A percentile compares a stretch with the other conserved stretches of the same genome.
These are phyloP conservation scores for Calyptommatus sinebrachiatus DNA, from an alignment of 2,113 vertebrate genomes.

Conservation along the genomic window DNA sequence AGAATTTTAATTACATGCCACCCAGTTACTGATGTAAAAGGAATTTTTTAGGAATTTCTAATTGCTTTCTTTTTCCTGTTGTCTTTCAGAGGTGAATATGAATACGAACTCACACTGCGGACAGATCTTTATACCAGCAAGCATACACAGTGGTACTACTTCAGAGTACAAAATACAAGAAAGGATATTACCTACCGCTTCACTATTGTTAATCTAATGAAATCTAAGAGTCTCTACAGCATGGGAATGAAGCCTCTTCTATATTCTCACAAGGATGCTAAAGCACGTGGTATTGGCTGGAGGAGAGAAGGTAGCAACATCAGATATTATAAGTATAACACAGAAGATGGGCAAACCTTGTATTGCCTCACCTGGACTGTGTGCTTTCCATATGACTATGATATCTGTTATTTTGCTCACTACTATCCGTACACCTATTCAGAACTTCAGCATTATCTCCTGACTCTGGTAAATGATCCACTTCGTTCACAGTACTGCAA, in stretches of 20 bases:
- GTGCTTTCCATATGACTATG: conserved; percentile 78
- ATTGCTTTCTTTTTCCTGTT: conserved; percentile 1
- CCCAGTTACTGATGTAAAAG: neutral
- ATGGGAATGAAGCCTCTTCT: conserved; percentile 83
- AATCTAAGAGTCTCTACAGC: conserved; percentile 84
- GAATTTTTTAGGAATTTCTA: neutral
- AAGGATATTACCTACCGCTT: conserved; percentile 80
- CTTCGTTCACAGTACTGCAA: conserved; percentile 72
- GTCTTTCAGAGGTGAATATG: conserved; percentile 72
- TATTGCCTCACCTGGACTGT: conserved; percentile 85
- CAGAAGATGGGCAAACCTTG: conserved; percentile 35
- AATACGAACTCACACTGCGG: conserved; percentile 84
- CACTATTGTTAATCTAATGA: conserved; percentile 89
- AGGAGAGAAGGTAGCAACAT: conserved; percentile 73
- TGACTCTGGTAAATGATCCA: conserved; percentile 67
- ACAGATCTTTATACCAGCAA: conserved; percentile 88
- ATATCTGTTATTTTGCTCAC: conserved; percentile 90
- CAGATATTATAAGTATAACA: conserved; percentile 73
- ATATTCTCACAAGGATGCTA: conserved; percentile 84
- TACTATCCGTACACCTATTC: conserved; percentile 93
- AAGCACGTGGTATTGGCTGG: conserved; percentile 77
- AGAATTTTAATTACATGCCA: neutral
- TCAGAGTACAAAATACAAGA: conserved; percentile 85
- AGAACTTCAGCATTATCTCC: conserved; percentile 80
- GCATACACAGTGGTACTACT: conserved; percentile 96